Conservation (phyloP, 2,797 vertebrate genomes). For the Oreortyx pictus region DNA sequence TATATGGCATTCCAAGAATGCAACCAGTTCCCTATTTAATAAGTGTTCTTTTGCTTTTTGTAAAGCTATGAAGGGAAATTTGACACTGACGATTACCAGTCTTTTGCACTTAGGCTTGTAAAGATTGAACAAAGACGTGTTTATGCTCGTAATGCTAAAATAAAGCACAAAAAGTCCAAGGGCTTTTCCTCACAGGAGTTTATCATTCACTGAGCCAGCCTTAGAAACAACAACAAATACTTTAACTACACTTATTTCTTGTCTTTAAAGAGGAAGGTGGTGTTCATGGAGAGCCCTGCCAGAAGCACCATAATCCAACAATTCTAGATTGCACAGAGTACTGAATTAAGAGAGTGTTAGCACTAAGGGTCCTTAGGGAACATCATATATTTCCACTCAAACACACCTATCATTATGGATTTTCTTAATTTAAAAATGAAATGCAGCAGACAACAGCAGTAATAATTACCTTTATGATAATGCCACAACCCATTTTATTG, state of each 20-base stretch:
- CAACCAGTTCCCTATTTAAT: not conserved
- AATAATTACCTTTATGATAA: conserved; percentile 49
- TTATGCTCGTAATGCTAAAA: not conserved
- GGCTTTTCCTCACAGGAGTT: not conserved
- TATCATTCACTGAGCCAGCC: not conserved
- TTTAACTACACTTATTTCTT: not conserved
- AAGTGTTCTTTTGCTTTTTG: not conserved
- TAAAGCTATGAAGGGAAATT: not conserved
- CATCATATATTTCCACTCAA: not conserved
- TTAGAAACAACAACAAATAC: not conserved
- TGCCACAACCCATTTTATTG: not conserved
- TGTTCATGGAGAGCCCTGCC: not conserved
- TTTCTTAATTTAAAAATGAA: conserved; percentile 33
- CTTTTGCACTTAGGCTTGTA: not conserved
- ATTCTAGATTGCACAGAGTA: not conserved
- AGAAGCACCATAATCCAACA: not conserved
- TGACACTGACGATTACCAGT: not conserved
- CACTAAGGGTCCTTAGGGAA: not conserved
- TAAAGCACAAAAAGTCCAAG: not conserved
- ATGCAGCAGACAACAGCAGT: not conserved
- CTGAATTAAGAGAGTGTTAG: not conserved
- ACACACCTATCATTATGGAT: not conserved
- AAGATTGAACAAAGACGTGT: not conserved
- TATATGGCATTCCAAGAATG: not conserved
- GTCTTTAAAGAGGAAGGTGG: not conserved